These are phyloP conservation scores for Salvelinus sp. DNA, from an alignment of 2,113 vertebrate genomes.

Conservation along the genomic window DNA sequence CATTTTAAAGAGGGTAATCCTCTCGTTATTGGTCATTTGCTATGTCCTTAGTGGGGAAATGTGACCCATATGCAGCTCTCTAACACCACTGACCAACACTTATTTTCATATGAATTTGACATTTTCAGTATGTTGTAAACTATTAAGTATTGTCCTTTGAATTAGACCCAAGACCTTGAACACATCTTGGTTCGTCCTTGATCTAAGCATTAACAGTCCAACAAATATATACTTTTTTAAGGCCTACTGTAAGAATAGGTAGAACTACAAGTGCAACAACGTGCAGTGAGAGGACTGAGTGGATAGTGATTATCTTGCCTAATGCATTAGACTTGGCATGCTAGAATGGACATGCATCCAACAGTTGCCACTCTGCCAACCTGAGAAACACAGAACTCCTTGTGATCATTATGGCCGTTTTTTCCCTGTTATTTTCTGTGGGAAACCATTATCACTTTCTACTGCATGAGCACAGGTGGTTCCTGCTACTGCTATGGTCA, in stretches of 20 bases:
- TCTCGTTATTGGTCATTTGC: constrained; percentile 19
- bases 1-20: constrained; percentile 28
- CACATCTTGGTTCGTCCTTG: too few species aligned
- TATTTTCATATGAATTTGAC: neutral
- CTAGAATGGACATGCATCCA: too few species aligned
- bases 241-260: neutral
- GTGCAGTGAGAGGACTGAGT: neutral
- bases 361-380: too few species aligned
- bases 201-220: too few species aligned
- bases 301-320: too few species aligned
- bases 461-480: constrained; percentile 18
- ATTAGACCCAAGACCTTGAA: too few species aligned
- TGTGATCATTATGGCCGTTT: too few species aligned
- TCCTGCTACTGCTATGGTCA: neutral
- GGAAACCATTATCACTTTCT: neutral
- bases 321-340: too few species aligned
- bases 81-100: neutral
- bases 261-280: neutral
- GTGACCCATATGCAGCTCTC: constrained; percentile 19
- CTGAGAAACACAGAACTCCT: too few species aligned
- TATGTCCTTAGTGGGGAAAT: constrained; percentile 2
- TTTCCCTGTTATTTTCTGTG: neutral
- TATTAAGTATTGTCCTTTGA: too few species aligned
- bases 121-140: neutral
- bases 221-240: too few species aligned